phyloP scores from a whole-genome alignment of 1,140 invertebrate species.

The Euschistus heros region DNA sequence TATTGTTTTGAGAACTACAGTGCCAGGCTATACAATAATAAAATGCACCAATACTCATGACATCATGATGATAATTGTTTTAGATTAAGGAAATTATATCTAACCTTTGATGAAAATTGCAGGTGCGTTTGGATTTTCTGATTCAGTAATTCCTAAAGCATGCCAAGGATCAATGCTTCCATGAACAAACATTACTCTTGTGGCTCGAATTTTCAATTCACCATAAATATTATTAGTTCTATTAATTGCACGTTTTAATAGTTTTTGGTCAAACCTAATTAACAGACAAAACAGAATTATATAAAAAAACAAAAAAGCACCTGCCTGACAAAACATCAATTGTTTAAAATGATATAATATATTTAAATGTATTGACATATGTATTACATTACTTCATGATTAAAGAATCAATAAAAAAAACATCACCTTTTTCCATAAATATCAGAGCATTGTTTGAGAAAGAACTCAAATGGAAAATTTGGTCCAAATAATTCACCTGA shows the following conservation, averaged over 20 bases:
- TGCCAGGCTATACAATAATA: too few relatives aligned
- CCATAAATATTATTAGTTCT: constrained; percentile 75
- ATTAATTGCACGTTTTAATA: constrained; percentile 48
- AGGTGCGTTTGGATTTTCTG: constrained; percentile 39
- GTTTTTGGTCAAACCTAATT: constrained; percentile 43
- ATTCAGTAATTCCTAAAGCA: constrained; percentile 58
- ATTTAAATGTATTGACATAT: not conserved
- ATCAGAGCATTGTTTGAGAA: constrained; percentile 68
- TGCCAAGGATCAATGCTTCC: constrained; percentile 92
- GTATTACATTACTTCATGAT: not conserved
- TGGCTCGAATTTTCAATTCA: constrained; percentile 54
- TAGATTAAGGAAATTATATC: not conserved
- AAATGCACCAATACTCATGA: too few relatives aligned
- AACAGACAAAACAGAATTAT: not conserved
- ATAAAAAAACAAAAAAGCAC: not conserved
- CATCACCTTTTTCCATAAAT: constrained; percentile 54
- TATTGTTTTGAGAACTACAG: too few relatives aligned
- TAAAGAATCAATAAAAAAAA: constrained; percentile 33
- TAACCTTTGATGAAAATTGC: constrained; percentile 54
- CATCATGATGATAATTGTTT: not conserved
- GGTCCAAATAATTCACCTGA: constrained; percentile 52
- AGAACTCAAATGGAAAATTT: constrained; percentile 67
- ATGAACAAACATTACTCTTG: constrained; percentile 75
- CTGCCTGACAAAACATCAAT: not conserved
- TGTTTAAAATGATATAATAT: not conserved